phyloP scores from a whole-genome alignment of 2,888 invertebrate genomes.

The Himalopsyche japonica region DNA sequence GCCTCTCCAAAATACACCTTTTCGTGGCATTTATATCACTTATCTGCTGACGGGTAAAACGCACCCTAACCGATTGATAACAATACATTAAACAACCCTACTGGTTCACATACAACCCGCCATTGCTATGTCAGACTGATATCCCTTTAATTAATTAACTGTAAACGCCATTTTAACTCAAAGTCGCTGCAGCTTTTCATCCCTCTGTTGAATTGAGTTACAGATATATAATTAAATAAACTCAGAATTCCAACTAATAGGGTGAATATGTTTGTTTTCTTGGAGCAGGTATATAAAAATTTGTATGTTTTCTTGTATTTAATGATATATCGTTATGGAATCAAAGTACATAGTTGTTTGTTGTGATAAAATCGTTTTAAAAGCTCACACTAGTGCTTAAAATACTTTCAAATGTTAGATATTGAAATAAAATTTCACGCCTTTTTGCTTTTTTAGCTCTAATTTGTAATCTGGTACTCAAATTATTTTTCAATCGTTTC shows the following conservation, averaged over 20 bases:
- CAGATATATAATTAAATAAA: not conserved
- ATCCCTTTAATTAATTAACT: constrained; percentile 26
- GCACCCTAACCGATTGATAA: not conserved
- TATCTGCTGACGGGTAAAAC: not conserved
- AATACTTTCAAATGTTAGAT: too few relatives aligned
- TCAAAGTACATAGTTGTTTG: too few relatives aligned
- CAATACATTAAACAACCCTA: not conserved
- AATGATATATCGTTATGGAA: too few relatives aligned
- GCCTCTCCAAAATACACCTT: not conserved
- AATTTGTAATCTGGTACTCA: too few relatives aligned
- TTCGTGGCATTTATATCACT: not conserved
- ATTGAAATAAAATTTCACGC: too few relatives aligned
- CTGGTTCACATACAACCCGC: not conserved
- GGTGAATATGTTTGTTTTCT: not conserved
- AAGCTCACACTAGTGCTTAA: too few relatives aligned
- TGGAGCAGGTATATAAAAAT: too few relatives aligned
- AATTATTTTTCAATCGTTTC: too few relatives aligned
- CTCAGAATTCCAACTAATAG: not conserved
- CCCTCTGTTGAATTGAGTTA: not conserved
- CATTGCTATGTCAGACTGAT: not conserved
- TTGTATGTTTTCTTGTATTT: too few relatives aligned
- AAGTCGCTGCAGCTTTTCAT: not conserved
- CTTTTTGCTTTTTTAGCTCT: too few relatives aligned
- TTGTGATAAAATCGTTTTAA: too few relatives aligned
- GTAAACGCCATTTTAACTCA: constrained; percentile 5